Base-by-base conservation (phyloP, 2,888 invertebrate species). In the Platycnemis pennipes region DNA sequence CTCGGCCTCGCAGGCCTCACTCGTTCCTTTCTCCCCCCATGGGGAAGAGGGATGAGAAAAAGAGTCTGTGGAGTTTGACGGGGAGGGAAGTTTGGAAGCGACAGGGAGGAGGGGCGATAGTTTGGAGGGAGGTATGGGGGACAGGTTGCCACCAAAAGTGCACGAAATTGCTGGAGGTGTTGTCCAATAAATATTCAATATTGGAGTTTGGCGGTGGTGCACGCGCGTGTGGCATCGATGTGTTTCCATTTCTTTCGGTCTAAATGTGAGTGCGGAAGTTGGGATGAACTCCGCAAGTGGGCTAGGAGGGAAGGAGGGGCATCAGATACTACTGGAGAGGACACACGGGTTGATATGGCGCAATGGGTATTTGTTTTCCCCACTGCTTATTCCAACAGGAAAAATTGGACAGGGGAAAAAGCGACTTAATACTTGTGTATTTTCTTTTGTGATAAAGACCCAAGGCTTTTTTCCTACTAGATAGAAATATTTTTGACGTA, bases 171-270 rank as follows among this genome's bases (percentile, higher is more conserved):
- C 31, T n/a, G 53, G 53, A 56, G 37, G 37, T 31, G 31, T 31
- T 63, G 91, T 44, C 69, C 63, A 45, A 91, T 91, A 63, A 63
- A 91, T 91, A 63, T 91, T 91, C 44, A 91, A 63, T 69, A 91
- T 91, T n/a, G 91, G 91, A 63, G 63, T 19, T 69, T 37, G n/a
- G 11, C 31, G 5, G 56, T 31, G 91, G 22, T 63, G 63, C 45
- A 44, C 69, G 63, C 45, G n/a, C 45, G 19, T 22, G 37, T 45
- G 45, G 45, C 7, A 16, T 42, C 42, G 87, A 44, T 49, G 45
- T 56, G 22, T 13, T 16, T 63, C 42, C 63, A 26, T 56, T 91
- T n/a, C 44, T 91, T n/a, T 69, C 69, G 31, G 69, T 69, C 69
- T 77, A 77, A 77, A 37, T 77, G 77, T 26, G 31, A 8, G 37